A percentile compares a stretch with the other conserved stretches of the same genome.
These are phyloP conservation scores for Coranthus polyacanthus DNA, from an alignment of 2,797 vertebrate species.

Conservation along the genomic window DNA sequence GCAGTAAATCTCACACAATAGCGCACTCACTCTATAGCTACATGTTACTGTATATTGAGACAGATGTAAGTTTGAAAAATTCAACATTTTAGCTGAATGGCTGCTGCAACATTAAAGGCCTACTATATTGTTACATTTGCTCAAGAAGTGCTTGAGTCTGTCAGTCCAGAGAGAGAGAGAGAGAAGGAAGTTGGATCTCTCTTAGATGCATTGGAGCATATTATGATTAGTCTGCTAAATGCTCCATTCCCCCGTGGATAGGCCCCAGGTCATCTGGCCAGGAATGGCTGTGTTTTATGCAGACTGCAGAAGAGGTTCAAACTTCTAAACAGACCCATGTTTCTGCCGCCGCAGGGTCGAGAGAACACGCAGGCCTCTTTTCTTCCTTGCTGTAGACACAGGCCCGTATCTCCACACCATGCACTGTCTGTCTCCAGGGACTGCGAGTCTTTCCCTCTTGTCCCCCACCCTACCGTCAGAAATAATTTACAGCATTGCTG, in stretches of 20 bases:
- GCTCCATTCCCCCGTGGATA: constrained; percentile 47
- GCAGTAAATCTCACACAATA: not conserved
- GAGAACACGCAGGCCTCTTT: constrained; percentile 29
- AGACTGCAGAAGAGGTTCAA: constrained; percentile 55
- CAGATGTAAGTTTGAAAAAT: not conserved
- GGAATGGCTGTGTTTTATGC: constrained; percentile 52
- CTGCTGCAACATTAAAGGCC: constrained; percentile 15
- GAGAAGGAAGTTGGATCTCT: constrained; percentile 45
- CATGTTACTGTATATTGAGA: not conserved
- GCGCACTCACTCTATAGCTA: no score
- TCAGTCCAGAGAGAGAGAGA: not conserved
- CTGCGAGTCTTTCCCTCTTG: constrained; percentile 71
- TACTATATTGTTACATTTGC: constrained; percentile 18
- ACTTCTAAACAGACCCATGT: constrained; percentile 45
- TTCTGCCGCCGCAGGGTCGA: constrained; percentile 23
- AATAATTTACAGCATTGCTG: constrained; percentile 81
- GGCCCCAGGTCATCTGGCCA: constrained; percentile 56
- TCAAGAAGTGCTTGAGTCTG: constrained; percentile 33
- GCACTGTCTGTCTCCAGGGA: constrained; percentile 68
- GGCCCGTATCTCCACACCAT: constrained; percentile 52
- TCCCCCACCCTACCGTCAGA: constrained; percentile 73
- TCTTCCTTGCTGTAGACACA: constrained; percentile 34
- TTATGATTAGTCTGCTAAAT: constrained; percentile 73
- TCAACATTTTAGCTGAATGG: not conserved
- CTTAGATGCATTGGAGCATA: constrained; percentile 56